Percentiles rank a stretch among this genome's conserved stretches.
phyloP scores from a whole-genome alignment of 1,140 invertebrate species.

The Teleopsis dalmanni region DNA sequence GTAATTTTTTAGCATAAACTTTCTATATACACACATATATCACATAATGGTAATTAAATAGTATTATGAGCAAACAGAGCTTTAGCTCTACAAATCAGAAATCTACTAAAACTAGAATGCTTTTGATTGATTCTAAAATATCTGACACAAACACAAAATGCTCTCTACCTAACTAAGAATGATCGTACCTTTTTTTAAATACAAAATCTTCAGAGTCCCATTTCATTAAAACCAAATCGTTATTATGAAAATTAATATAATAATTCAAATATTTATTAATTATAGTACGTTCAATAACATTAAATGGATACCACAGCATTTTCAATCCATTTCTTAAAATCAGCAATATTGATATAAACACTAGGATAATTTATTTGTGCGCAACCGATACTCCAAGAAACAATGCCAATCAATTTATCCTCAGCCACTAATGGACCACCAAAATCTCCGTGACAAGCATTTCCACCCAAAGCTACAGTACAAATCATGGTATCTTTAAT shows the following conservation, averaged over 20 bases:
- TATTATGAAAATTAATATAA: not conserved
- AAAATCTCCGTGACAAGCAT: slow-evolving; percentile 49
- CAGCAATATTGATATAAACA: slow-evolving; percentile 58
- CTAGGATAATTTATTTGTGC: slow-evolving; percentile 54
- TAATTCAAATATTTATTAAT: not conserved
- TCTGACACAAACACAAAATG: not conserved
- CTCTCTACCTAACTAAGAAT: not conserved
- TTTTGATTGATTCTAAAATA: too few species aligned
- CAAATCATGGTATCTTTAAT: slow-evolving; percentile 48
- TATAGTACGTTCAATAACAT: not conserved
- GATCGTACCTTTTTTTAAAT: not conserved
- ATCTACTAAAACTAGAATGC: too few species aligned
- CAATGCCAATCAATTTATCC: slow-evolving; percentile 50
- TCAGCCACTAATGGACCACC: slow-evolving; percentile 42
- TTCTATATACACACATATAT: too few species aligned
- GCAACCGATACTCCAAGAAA: slow-evolving; percentile 63
- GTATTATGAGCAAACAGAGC: too few species aligned
- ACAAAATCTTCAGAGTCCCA: not conserved
- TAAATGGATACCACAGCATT: not conserved
- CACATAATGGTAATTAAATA: too few species aligned
- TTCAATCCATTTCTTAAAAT: slow-evolving; percentile 42
- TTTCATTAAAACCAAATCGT: not conserved
- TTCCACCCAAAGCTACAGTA: slow-evolving; percentile 46
- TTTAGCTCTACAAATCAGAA: too few species aligned
- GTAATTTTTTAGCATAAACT: too few species aligned